phyloP scores from a whole-genome alignment of 2,113 vertebrate species.

The Pholis gunnellus region DNA sequence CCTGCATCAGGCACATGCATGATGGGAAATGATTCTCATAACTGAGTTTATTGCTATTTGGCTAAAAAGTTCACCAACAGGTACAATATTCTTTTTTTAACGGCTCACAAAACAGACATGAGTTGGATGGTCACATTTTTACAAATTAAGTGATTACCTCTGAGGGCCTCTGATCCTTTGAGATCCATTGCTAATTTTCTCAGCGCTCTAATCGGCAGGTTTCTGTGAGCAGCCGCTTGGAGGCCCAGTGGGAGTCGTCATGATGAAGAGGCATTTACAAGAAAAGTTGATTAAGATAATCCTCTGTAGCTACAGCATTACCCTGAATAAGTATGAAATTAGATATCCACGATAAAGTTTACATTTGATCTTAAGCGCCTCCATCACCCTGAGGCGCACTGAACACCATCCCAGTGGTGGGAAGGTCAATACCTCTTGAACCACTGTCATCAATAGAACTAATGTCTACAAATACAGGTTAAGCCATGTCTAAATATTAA shows the following conservation, averaged over 20 bases:
- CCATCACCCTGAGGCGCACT: background rate
- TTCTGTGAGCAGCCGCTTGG: conserved; percentile 21
- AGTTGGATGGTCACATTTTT: conserved; percentile 12
- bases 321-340: conserved; percentile 27
- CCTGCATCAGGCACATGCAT: conserved; percentile 6
- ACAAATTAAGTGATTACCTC: conserved; percentile 3
- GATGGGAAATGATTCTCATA: background rate
- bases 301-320: conserved; percentile 21
- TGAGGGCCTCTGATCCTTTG: background rate
- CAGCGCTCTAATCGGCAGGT: conserved; percentile 9
- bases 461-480: background rate
- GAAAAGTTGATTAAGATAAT: conserved; percentile 66
- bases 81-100: background rate
- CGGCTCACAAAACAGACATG: background rate
- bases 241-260: conserved; percentile 28
- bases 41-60: background rate
- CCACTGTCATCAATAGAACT: background rate
- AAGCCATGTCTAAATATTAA: background rate
- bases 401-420: background rate
- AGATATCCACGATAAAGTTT: conserved; percentile 50
- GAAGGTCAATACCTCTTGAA: background rate
- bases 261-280: conserved; percentile 50
- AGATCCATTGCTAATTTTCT: conserved; percentile 26
- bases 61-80: background rate
- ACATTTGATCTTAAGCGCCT: conserved; percentile 39